Evolutionary conservation across 2,797 vertebrate genomes (phyloP).

Genomic region (Microctenopoma steveboyesi): DNA sequence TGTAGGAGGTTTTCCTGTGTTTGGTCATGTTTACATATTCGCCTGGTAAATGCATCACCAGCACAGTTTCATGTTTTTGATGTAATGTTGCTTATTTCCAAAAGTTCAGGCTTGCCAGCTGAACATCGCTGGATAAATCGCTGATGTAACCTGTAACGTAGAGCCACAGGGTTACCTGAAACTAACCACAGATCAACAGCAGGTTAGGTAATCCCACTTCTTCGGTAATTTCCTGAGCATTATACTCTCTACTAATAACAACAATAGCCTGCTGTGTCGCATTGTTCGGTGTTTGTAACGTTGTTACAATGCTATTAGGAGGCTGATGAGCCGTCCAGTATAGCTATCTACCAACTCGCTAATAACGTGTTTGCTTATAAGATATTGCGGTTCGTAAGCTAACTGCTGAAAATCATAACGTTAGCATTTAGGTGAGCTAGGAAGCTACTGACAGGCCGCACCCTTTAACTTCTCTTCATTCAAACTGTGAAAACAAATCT

Average conservation of each 20-base stretch:
- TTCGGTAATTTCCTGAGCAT: conserved; percentile 21
- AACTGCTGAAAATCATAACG: conserved; percentile 41
- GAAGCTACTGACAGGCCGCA: conserved; percentile 74
- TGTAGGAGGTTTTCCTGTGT: not conserved
- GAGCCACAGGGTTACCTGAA: conserved; percentile 3
- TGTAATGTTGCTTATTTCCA: fast-evolving
- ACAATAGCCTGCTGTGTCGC: not conserved
- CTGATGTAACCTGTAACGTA: not conserved
- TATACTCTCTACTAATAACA: conserved; percentile 1
- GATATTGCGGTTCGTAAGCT: conserved; percentile 32
- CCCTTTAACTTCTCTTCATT: conserved; percentile 53
- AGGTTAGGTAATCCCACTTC: conserved; percentile 51
- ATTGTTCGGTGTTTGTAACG: not conserved
- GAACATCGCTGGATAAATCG: fast-evolving
- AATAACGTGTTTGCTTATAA: conserved; percentile 9
- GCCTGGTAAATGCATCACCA: not conserved
- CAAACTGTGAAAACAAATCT: conserved; percentile 23
- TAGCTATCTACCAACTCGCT: not conserved
- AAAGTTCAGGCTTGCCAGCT: not conserved
- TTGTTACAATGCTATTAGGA: not conserved
- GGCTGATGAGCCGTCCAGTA: not conserved
- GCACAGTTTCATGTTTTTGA: too few species aligned
- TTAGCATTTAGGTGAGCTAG: conserved; percentile 56
- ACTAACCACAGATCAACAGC: conserved; percentile 1
- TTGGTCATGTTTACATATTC: conserved; percentile 30